Evolutionary conservation across 2,888 invertebrate genomes (phyloP).

Genomic region (Aspidiotus rigidus): DNA sequence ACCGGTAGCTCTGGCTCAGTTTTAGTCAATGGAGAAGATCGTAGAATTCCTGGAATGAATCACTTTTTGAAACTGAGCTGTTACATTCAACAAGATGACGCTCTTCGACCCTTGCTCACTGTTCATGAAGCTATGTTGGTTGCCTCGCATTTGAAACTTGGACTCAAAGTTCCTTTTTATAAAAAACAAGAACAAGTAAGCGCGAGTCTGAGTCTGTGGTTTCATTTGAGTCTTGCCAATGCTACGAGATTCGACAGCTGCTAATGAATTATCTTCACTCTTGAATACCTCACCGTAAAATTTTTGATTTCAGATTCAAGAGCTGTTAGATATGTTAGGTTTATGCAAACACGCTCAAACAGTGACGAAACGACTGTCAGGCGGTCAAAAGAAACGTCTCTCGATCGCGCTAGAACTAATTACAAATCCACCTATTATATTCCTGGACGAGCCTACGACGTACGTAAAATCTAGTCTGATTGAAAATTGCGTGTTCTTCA

Average conservation of each 20-base stretch:
- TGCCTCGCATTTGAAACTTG: conserved; percentile 69
- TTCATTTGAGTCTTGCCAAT: too few species aligned
- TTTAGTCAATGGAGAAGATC: conserved; percentile 57
- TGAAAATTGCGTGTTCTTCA: background rate
- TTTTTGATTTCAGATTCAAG: conserved; percentile 53
- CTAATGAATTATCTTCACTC: background rate
- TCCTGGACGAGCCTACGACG: conserved; percentile 82
- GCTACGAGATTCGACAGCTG: background rate
- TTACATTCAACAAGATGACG: conserved; percentile 78
- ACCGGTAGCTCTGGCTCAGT: conserved; percentile 64
- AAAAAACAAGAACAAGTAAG: conserved; percentile 38
- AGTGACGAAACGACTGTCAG: conserved; percentile 61
- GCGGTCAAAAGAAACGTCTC: conserved; percentile 74
- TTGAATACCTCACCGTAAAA: background rate
- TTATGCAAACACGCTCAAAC: conserved; percentile 60
- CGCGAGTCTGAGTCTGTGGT: background rate
- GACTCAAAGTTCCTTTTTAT: conserved; percentile 49
- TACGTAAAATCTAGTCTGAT: conserved; percentile 38
- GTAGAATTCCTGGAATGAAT: conserved; percentile 51
- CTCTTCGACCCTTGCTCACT: conserved; percentile 63
- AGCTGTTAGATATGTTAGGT: conserved; percentile 63
- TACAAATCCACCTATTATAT: conserved; percentile 78
- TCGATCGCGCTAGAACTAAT: conserved; percentile 75
- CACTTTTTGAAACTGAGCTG: conserved; percentile 64
- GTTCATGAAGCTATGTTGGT: conserved; percentile 74